These are phyloP conservation scores for Stenurella melanura DNA, from an alignment of 2,888 invertebrate genomes.

Conservation along the genomic window DNA sequence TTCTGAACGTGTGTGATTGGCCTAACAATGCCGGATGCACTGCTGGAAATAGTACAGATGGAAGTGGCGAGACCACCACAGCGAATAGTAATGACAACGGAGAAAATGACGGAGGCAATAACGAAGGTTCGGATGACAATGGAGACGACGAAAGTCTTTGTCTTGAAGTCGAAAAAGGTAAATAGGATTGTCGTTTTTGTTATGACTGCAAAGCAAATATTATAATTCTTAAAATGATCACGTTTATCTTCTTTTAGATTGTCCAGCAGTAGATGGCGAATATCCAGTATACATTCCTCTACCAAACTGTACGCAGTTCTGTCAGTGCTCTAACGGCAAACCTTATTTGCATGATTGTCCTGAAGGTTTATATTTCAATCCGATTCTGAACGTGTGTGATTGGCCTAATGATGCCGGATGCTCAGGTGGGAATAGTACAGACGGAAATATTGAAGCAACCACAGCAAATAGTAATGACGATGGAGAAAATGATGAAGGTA, in stretches of 20 bases:
- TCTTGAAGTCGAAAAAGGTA: neutral
- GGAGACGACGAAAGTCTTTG: constrained; percentile 16
- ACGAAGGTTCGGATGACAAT: neutral
- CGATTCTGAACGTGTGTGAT: constrained; percentile 47
- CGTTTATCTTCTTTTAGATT: constrained; percentile 9
- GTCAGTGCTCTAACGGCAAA: too few relatives aligned
- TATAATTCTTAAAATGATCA: too few relatives aligned
- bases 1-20: constrained; percentile 58
- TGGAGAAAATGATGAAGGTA: neutral
- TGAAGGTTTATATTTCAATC: constrained; percentile 20
- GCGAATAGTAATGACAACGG: constrained; percentile 8
- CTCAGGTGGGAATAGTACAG: neutral
- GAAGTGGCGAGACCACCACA: constrained; percentile 23
- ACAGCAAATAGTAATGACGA: neutral
- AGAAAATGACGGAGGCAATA: neutral
- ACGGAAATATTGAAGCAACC: neutral
- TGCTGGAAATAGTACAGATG: neutral
- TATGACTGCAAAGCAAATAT: neutral
- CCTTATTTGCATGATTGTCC: too few relatives aligned
- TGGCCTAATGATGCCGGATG: constrained; percentile 44
- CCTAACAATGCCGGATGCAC: constrained; percentile 54
- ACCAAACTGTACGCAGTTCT: too few relatives aligned
- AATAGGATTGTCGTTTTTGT: too few relatives aligned
- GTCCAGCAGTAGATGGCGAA: constrained; percentile 43
- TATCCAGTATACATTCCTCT: constrained; percentile 40